A percentile compares a stretch with the other conserved stretches of the same genome.
phyloP scores from a whole-genome alignment of 2,797 vertebrate genomes.

The Argya squamiceps region DNA sequence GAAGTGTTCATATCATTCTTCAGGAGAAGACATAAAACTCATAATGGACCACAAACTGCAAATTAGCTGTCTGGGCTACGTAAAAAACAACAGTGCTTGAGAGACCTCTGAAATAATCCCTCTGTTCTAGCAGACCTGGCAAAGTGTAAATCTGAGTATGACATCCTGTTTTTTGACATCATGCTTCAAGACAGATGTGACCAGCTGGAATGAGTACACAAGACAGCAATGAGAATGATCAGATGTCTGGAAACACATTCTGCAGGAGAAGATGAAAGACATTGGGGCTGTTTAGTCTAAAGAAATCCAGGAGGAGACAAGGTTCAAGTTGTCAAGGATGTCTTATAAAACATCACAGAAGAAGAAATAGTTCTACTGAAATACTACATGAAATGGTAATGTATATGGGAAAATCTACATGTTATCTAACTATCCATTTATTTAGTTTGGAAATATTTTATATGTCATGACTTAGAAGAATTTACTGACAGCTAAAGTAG shows the following conservation, averaged over 20 bases:
- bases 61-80: background rate
- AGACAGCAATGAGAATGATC: background rate
- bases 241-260: background rate
- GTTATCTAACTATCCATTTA: background rate
- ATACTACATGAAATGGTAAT: background rate
- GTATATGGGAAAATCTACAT: background rate
- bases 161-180: background rate
- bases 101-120: background rate
- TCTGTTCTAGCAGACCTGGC: background rate
- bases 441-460: background rate
- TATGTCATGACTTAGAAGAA: background rate
- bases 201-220: background rate
- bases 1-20: background rate
- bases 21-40: background rate
- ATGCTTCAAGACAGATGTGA: background rate
- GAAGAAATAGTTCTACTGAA: background rate
- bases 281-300: background rate
- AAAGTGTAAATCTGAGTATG: background rate
- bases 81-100: background rate
- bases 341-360: background rate
- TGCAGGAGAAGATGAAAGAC: background rate
- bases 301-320: background rate
- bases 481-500: background rate
- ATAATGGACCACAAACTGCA: fast-evolving
- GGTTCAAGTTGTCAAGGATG: background rate